These are phyloP conservation scores for Pontoporia blainvillei DNA, from an alignment of 2,113 vertebrate species.

Conservation along the genomic window DNA sequence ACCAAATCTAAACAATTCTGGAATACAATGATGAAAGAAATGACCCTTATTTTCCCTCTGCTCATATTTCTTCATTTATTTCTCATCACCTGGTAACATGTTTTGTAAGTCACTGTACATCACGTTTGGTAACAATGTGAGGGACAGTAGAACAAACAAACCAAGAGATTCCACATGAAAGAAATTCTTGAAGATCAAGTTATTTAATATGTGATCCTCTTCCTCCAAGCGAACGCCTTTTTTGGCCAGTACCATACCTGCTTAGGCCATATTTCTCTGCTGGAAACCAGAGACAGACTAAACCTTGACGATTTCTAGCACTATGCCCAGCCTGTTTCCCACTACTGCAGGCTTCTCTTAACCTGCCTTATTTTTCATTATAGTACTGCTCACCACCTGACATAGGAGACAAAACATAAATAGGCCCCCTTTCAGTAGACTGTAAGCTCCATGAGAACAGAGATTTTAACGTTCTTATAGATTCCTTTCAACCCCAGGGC, in stretches of 20 bases:
- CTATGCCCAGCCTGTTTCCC: background rate
- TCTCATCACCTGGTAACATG: slow-evolving; percentile 3
- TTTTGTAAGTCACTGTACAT: slow-evolving; percentile 11
- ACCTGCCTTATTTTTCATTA: background rate
- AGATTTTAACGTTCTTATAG: background rate
- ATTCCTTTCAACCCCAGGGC: background rate
- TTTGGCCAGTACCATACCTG: background rate
- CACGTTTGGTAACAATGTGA: slow-evolving; percentile 8
- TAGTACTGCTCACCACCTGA: background rate
- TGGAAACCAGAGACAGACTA: background rate
- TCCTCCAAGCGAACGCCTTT: background rate
- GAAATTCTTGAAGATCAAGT: background rate
- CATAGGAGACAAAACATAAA: background rate
- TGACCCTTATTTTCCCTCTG: background rate
- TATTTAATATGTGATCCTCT: slow-evolving; percentile 3
- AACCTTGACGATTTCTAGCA: background rate
- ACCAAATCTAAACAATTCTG: slow-evolving; percentile 40
- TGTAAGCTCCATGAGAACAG: background rate
- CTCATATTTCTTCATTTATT: slow-evolving; percentile 45
- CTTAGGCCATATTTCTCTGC: background rate
- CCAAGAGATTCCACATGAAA: background rate
- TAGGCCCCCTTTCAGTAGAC: background rate
- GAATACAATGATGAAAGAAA: slow-evolving; percentile 43
- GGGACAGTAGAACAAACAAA: background rate
- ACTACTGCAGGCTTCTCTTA: background rate